Base-by-base conservation (phyloP, 2,113 vertebrate genomes). In the Oophaga pumilio region DNA sequence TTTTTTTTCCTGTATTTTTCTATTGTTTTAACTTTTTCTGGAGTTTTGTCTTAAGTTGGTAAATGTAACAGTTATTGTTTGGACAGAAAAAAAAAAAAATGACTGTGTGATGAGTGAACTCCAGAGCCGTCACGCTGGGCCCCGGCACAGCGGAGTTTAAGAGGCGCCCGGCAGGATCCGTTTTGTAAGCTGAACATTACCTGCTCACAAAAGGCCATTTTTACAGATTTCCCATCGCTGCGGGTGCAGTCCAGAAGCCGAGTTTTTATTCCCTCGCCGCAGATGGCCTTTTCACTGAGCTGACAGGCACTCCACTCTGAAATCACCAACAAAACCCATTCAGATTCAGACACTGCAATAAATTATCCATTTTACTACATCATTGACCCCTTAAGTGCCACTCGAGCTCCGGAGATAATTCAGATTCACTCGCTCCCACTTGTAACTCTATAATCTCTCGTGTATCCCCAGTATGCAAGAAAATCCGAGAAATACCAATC, bases 231-330 rank as follows among this genome's bases (percentile, higher is more conserved):
- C 24, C 96, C 96, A 0, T 99, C 97, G 0, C 97, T 97, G 89
- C 96, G 97, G 66, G 87, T 78, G 83, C 98, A 99, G 92, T 97
- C 96, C 79, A 97, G 90, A 69, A 97, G 95, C 20, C 97, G 97
- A 0, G 90, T 93, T 68, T 90, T 94, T 71, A 93, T 89, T 0
- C 98, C 98, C 2, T 90, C 93, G 2, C 98, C 97, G 0, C 98
- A 99, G 56, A 95, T 92, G 4, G 96, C 95, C 0, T 96, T 96
- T 91, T 96, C 96, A 89, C 92, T 95, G 91, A 99, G 94, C 91
- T 96, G 97, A 92, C 98, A 99, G 0, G 95, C 95, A 64, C 97
- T 99, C 98, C 98, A 99, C 52, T 96, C 98, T 99, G 91, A 6
- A 86, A 90, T 82, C 62, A 90, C 85, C 88, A 86, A 89, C 79